These are phyloP conservation scores for Nyctereutes procyonoides DNA, from an alignment of 2,113 vertebrate genomes.

Conservation along the genomic window DNA sequence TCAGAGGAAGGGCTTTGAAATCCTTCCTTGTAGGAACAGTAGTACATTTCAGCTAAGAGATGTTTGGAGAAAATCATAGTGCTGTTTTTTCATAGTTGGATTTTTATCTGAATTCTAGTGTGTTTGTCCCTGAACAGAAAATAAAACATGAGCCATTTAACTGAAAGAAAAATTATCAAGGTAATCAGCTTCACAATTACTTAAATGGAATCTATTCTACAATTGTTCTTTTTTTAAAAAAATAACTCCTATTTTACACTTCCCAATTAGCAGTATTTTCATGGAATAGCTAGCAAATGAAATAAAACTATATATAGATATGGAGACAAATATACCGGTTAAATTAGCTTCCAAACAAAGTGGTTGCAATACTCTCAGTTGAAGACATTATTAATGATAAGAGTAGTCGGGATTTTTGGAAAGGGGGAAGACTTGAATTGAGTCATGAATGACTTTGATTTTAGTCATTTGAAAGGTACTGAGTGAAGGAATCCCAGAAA, in stretches of 20 bases:
- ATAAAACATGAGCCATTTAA: conserved; percentile 3
- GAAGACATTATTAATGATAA: not conserved
- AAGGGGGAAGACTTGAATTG: not conserved
- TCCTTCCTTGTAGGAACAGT: not conserved
- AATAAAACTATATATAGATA: not conserved
- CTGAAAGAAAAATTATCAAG: not conserved
- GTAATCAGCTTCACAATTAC: not conserved
- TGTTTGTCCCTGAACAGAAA: conserved; percentile 31
- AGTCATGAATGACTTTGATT: not conserved
- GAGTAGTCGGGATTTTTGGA: not conserved
- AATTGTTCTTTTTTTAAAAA: not conserved
- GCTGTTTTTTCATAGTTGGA: not conserved
- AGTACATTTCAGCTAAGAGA: not conserved
- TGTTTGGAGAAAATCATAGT: conserved; percentile 13
- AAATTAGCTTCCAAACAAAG: conserved; percentile 3
- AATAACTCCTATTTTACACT: not conserved
- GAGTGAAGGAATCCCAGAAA: not conserved
- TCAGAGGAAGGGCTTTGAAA: not conserved
- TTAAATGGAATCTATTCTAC: conserved; percentile 21
- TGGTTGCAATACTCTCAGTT: not conserved
- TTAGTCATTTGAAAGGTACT: not conserved
- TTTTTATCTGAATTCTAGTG: conserved; percentile 38
- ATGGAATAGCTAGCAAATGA: not conserved
- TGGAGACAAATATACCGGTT: not conserved
- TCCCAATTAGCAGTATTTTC: conserved; percentile 14